A percentile compares a stretch with the other conserved stretches of the same genome.
Conservation (phyloP, 2,888 invertebrate species). For the Pollenia amentaria region DNA sequence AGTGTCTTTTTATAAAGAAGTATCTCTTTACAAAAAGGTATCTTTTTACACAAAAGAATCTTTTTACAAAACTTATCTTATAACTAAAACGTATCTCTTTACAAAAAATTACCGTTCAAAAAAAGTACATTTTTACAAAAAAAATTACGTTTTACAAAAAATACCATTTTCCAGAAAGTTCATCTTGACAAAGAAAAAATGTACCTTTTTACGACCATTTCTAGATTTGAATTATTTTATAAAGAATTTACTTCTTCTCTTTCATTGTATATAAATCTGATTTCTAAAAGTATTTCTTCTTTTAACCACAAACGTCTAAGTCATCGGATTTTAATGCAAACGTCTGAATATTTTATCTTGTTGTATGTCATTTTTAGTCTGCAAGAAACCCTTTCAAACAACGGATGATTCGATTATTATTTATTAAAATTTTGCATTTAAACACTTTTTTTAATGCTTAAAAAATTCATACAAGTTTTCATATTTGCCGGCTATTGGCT, state of each 20-base stretch:
- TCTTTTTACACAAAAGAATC: background rate
- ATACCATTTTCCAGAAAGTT: background rate
- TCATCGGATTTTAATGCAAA: background rate
- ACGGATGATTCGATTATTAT: background rate
- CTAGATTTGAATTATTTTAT: background rate
- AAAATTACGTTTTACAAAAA: background rate
- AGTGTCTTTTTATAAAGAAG: background rate
- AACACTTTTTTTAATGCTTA: slow-evolving; percentile 36
- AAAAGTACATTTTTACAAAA: background rate
- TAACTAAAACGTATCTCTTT: background rate
- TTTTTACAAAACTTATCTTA: background rate
- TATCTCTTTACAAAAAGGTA: background rate
- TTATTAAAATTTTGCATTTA: background rate
- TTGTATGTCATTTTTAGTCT: slow-evolving; percentile 1
- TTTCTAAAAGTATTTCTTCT: slow-evolving; percentile 1
- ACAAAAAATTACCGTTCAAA: background rate
- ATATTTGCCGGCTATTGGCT: slow-evolving; percentile 62
- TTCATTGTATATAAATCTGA: background rate
- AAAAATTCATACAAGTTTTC: slow-evolving; percentile 61
- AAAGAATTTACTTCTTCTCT: background rate
- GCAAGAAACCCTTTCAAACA: background rate
- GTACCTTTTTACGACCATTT: background rate
- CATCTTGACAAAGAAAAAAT: too few relatives aligned
- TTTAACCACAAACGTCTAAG: slow-evolving; percentile 9
- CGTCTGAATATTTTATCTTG: slow-evolving; percentile 8